Evolutionary conservation across 2,113 vertebrate species (phyloP).

Genomic region (Spermophilus dauricus): DNA sequence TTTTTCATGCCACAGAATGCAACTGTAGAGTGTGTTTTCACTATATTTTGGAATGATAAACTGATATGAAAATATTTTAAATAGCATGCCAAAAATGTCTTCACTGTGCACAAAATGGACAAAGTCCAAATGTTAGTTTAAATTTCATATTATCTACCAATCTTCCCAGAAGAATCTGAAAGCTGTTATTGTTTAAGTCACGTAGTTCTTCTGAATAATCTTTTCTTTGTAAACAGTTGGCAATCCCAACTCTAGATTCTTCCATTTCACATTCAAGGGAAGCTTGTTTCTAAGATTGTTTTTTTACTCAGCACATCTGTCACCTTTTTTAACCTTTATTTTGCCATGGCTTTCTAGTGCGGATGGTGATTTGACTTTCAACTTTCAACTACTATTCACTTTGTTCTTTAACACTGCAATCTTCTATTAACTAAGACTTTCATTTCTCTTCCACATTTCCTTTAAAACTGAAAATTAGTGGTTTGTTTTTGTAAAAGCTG

Average conservation of each 20-base stretch:
- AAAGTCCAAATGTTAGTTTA: constrained; percentile 74
- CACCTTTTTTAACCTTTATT: constrained; percentile 56
- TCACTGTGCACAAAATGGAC: constrained; percentile 70
- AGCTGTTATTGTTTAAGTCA: constrained; percentile 79
- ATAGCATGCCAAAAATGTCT: constrained; percentile 72
- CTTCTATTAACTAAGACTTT: neutral
- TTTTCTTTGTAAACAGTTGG: constrained; percentile 70
- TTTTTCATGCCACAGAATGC: neutral
- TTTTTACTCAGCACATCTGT: constrained; percentile 42
- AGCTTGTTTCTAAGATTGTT: constrained; percentile 61
- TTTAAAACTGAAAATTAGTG: constrained; percentile 55
- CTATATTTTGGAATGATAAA: constrained; percentile 71
- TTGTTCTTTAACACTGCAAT: neutral
- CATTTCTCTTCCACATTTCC: neutral
- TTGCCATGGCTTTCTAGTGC: neutral
- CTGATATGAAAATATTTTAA: constrained; percentile 75
- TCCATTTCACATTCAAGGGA: constrained; percentile 70
- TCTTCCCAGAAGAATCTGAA: constrained; percentile 73
- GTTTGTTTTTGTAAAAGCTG: constrained; percentile 20
- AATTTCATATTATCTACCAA: constrained; percentile 72
- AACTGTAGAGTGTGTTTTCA: constrained; percentile 59
- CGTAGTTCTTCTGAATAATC: constrained; percentile 61
- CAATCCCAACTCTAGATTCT: constrained; percentile 66
- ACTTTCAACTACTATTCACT: constrained; percentile 15
- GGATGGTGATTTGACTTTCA: neutral